A percentile compares a stretch with the other conserved stretches of the same genome.
These are phyloP conservation scores for Reinhardtius hippoglossoides DNA, from an alignment of 2,113 vertebrate genomes.

Conservation along the genomic window DNA sequence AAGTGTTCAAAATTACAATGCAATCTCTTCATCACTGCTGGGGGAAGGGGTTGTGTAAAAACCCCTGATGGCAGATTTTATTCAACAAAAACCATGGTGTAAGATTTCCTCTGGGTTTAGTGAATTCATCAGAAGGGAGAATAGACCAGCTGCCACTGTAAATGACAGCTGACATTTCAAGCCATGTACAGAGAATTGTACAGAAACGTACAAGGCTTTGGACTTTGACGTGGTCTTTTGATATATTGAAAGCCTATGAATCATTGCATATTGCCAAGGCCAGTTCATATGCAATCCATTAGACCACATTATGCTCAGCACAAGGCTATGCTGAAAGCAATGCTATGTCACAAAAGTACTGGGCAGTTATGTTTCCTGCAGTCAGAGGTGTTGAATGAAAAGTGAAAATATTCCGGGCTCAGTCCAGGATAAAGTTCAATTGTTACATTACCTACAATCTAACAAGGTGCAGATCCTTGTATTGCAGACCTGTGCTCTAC, in stretches of 20 bases:
- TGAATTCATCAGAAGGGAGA: neutral
- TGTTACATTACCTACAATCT: neutral
- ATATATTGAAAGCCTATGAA: neutral
- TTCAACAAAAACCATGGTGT: neutral
- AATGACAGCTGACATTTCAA: conserved; percentile 39
- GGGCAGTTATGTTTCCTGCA: neutral
- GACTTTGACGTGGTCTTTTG: neutral
- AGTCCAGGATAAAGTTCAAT: no score
- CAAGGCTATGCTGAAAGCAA: no score
- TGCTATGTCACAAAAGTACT: neutral
- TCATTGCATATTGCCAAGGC: neutral
- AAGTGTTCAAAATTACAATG: neutral
- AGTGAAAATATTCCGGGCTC: no score
- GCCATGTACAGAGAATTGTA: conserved; percentile 8
- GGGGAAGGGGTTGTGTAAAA: neutral
- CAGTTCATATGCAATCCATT: conserved; percentile 2
- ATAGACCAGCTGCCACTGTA: neutral
- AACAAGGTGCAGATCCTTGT: neutral
- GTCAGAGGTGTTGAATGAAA: no score
- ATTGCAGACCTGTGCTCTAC: no score
- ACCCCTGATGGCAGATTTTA: neutral
- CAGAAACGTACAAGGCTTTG: neutral
- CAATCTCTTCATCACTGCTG: conserved; percentile 7
- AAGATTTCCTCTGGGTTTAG: conserved; percentile 4
- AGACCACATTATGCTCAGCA: neutral